These are phyloP conservation scores for Atethmia centrago DNA, from an alignment of 2,888 invertebrate species.

Conservation along the genomic window DNA sequence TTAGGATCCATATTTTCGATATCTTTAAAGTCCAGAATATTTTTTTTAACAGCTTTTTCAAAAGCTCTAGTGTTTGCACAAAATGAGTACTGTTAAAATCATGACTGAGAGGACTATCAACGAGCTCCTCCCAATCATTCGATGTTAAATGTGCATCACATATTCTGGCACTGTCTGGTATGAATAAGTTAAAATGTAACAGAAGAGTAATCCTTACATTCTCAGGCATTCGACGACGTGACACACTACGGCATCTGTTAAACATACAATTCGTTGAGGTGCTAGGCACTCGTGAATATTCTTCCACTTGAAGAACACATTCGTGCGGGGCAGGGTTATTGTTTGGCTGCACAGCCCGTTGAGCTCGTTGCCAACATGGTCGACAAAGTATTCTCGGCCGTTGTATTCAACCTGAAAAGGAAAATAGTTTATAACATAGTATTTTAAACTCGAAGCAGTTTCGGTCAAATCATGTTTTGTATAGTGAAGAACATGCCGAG, in stretches of 20 bases:
- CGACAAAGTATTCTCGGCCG: conserved; percentile 5
- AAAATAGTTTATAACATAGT: not conserved
- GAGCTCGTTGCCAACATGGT: not conserved
- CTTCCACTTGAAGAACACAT: too few species aligned
- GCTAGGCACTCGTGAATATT: too few species aligned
- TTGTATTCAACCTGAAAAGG: conserved; percentile 2
- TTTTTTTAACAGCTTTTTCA: not conserved
- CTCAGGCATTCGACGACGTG: too few species aligned
- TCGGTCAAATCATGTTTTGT: not conserved
- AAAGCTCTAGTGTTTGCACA: not conserved
- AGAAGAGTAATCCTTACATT: not conserved
- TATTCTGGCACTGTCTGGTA: too few species aligned
- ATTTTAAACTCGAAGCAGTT: not conserved
- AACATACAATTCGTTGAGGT: too few species aligned
- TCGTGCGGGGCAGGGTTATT: too few species aligned
- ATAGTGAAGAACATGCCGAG: too few species aligned
- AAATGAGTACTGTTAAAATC: too few species aligned
- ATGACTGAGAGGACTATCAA: conserved; percentile 3
- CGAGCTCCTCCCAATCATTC: not conserved
- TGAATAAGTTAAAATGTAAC: not conserved
- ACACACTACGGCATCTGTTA: too few species aligned
- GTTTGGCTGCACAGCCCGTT: too few species aligned
- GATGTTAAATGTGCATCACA: conserved; percentile 5
- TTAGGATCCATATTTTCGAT: conserved; percentile 3
- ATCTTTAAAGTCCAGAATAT: not conserved